Base-by-base conservation (phyloP, 2,797 vertebrate species). In the Manis crassicaudata region DNA sequence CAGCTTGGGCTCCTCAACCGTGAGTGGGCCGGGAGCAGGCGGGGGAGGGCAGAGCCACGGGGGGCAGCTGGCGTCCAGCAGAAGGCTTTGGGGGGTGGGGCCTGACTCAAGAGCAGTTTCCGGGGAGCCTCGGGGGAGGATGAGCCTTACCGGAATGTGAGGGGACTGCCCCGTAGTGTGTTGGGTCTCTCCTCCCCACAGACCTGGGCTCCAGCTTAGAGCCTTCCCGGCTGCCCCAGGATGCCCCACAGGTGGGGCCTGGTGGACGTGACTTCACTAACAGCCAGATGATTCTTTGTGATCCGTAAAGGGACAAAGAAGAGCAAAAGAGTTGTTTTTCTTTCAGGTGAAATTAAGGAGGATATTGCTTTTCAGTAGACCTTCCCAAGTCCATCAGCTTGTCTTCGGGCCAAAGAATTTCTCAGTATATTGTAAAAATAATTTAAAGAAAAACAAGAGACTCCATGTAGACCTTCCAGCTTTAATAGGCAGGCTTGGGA, bases 1-100 rank as follows among this genome's bases (percentile, higher is more conserved):
- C 99, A 99, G 98, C 99, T 99, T 7, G 99, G 99, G 94, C 99
- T 99, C 97, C 99, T 99, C 80, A 99, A 99, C 98, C 97, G 99
- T 99, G 98, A 99, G 99, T 99, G 56, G 58, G 2, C 52, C 20
- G 6, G 29, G 29, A 29, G 50, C 4, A 0, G 0, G 4, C 6
- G 56, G 23, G 23, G 32, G 43, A 1, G 7, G 11, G 5, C 10
- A 1, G 29, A 0, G 29, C 1, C 6, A 4, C 3, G 54, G 65
- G 40, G 9, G 76, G 40, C 29, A 32, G 21, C 76, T 16, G n/a
- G 35, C 6, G 2, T 27, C 1, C 1, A 21, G 37, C 52, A 17
- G 29, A 54, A 23, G 14, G 7, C 17, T 1, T 40, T 85, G 6
- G 25, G 18, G 43, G 27, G 32, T 32, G 58, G 65, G 32, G 29